These are phyloP conservation scores for Thymelicus lineola DNA, from an alignment of 2,888 invertebrate genomes.

Conservation along the genomic window DNA sequence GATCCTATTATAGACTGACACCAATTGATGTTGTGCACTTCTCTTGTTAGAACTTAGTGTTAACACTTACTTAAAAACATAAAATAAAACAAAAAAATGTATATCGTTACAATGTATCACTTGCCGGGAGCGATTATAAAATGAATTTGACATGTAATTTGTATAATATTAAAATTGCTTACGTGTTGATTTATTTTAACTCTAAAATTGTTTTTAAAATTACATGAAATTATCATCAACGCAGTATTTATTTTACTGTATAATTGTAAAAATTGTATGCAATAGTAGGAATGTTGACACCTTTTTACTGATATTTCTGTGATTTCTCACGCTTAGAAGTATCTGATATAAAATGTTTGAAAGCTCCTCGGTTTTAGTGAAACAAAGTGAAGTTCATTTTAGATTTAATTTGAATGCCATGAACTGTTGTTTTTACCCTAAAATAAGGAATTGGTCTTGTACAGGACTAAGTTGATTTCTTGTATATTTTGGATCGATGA, in stretches of 20 bases:
- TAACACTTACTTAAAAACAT: slow-evolving; percentile 50
- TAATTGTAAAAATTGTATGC: too few relatives aligned
- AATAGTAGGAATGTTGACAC: too few relatives aligned
- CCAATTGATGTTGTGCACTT: slow-evolving; percentile 82
- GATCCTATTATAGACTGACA: slow-evolving; percentile 83
- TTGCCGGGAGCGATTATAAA: slow-evolving; percentile 7
- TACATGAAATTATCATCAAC: too few relatives aligned
- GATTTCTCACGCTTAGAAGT: too few relatives aligned
- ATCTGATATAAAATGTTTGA: too few relatives aligned
- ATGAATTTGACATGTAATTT: not conserved
- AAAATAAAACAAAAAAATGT: slow-evolving; percentile 57
- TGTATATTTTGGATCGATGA: slow-evolving; percentile 79
- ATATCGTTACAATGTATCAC: slow-evolving; percentile 45
- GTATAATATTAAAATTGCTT: too few relatives aligned
- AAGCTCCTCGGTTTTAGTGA: slow-evolving; percentile 2
- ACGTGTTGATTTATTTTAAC: too few relatives aligned
- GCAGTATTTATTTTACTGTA: too few relatives aligned
- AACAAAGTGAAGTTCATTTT: slow-evolving; percentile 40
- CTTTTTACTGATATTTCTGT: too few relatives aligned
- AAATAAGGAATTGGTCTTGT: slow-evolving; percentile 72
- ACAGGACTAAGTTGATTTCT: slow-evolving; percentile 60
- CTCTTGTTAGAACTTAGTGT: slow-evolving; percentile 71
- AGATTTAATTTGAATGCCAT: slow-evolving; percentile 64
- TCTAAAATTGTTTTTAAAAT: too few relatives aligned
- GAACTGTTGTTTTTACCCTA: slow-evolving; percentile 51